Evolutionary conservation across 2,888 invertebrate species (phyloP).

Genomic region (Dexiosoma caninum): DNA sequence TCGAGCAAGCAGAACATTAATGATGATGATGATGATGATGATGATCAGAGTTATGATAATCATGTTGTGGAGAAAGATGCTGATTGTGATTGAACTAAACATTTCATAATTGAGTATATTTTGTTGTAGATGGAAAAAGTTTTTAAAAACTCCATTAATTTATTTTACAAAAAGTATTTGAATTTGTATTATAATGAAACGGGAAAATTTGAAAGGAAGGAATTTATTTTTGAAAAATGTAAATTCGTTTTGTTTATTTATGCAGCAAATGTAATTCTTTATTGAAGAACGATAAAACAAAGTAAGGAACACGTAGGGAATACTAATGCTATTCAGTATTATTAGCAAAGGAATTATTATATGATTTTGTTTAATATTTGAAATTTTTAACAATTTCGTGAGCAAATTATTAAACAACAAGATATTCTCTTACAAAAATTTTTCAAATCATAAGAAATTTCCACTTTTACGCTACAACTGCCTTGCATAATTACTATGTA

Average conservation of each 20-base stretch:
- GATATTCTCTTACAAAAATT: too few relatives aligned
- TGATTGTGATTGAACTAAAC: slow-evolving; percentile 27
- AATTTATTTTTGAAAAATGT: background rate
- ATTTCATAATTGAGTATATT: slow-evolving; percentile 1
- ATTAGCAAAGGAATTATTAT: too few relatives aligned
- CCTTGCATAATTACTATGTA: too few relatives aligned
- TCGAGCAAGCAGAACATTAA: too few relatives aligned
- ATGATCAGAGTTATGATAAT: too few relatives aligned
- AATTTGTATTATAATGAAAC: background rate
- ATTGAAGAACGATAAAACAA: background rate
- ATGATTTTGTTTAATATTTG: too few relatives aligned
- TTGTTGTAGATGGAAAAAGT: background rate
- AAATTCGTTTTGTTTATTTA: background rate
- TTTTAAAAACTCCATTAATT: background rate
- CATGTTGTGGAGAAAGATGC: background rate
- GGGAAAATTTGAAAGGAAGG: background rate
- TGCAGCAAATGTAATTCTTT: background rate
- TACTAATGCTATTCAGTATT: background rate
- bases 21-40: too few relatives aligned
- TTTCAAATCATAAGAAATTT: too few relatives aligned
- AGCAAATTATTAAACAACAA: too few relatives aligned
- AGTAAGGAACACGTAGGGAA: background rate
- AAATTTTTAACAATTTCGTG: too few relatives aligned
- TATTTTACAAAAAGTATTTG: background rate
- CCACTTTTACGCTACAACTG: too few relatives aligned